These are phyloP conservation scores for Drosophila crucigera DNA, from an alignment of 2,888 invertebrate genomes.

Conservation along the genomic window DNA sequence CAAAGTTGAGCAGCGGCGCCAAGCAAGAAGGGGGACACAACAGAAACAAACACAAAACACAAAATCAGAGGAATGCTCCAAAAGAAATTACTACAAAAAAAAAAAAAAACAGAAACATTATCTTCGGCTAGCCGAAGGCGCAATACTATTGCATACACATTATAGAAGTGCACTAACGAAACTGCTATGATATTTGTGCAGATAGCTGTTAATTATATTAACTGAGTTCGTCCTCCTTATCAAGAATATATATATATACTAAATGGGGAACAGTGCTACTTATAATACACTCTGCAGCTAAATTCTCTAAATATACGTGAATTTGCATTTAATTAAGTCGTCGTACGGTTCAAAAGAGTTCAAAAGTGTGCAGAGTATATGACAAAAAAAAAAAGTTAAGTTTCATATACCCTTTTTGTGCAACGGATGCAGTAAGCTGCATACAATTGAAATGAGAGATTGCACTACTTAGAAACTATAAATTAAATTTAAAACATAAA, in stretches of 20 bases:
- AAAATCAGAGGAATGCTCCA: slow-evolving; percentile 42
- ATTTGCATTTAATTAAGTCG: slow-evolving; percentile 2
- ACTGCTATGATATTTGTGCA: no score
- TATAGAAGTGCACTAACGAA: not conserved
- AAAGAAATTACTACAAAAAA: not conserved
- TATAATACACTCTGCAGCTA: not conserved
- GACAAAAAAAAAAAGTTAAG: not conserved
- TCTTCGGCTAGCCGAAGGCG: not conserved
- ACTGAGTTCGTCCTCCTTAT: not conserved
- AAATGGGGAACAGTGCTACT: not conserved
- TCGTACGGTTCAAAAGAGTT: slow-evolving; percentile 7
- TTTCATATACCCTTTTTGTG: slow-evolving; percentile 1
- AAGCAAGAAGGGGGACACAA: slow-evolving; percentile 9
- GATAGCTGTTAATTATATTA: no score
- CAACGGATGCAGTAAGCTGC: not conserved
- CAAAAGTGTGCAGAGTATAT: slow-evolving; percentile 3
- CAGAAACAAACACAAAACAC: slow-evolving; percentile 37
- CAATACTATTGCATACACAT: not conserved
- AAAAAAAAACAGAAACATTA: not conserved
- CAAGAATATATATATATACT: not conserved
- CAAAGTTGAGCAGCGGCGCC: slow-evolving; percentile 36
- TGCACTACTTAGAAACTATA: not conserved
- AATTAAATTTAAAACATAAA: not conserved
- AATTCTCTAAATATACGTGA: not conserved
- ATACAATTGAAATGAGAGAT: not conserved